phyloP scores from a whole-genome alignment of 2,888 invertebrate genomes.

The Apomyelois bistriatella region DNA sequence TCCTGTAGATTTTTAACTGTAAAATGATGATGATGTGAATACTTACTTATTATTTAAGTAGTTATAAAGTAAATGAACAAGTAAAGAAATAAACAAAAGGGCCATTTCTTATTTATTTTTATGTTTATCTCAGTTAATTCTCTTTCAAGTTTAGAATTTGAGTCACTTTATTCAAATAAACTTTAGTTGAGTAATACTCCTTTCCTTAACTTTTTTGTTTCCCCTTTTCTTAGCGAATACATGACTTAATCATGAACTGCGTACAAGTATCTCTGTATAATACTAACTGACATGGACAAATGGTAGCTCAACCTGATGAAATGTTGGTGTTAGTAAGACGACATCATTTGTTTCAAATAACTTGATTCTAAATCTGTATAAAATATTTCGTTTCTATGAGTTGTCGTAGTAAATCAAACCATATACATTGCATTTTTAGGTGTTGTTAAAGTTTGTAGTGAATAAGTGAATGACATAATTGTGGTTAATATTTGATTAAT shows the following conservation, averaged over 20 bases:
- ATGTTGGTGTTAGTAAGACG: not conserved
- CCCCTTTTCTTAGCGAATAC: conserved; percentile 36
- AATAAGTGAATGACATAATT: no score
- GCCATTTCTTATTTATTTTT: no score
- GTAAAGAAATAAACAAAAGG: no score
- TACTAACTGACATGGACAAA: conserved; percentile 65
- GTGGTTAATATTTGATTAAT: no score
- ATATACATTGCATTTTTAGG: no score
- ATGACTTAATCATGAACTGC: conserved; percentile 50
- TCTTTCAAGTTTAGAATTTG: conserved; percentile 24
- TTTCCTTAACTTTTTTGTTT: conserved; percentile 35
- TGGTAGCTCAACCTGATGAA: conserved; percentile 26
- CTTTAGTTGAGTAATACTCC: conserved; percentile 48
- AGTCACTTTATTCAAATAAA: conserved; percentile 47
- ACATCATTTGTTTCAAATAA: not conserved
- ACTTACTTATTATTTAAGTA: no score
- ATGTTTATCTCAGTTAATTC: not conserved
- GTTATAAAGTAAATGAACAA: no score
- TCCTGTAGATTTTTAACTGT: no score
- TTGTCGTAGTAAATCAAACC: no score
- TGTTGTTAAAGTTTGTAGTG: no score
- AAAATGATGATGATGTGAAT: no score
- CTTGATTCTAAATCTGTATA: not conserved
- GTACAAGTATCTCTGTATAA: conserved; percentile 35
- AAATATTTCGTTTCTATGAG: no score